These are phyloP conservation scores for Liposcelis brunnea DNA, from an alignment of 2,888 invertebrate species.

Conservation along the genomic window DNA sequence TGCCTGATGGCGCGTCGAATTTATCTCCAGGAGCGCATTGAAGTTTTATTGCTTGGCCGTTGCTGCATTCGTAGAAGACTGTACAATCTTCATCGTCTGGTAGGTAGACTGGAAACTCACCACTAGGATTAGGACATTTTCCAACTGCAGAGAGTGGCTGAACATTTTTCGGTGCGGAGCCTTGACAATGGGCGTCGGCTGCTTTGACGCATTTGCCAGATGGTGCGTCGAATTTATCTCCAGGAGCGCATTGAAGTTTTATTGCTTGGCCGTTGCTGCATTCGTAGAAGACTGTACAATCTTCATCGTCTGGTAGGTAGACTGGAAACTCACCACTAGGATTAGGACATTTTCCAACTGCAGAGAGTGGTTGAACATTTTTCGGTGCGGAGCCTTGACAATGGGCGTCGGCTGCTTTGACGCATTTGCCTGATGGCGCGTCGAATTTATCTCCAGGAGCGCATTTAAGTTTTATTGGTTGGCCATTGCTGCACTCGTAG, in stretches of 20 bases:
- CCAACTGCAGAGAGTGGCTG: too few relatives aligned
- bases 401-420: background rate
- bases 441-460: slow-evolving; percentile 31
- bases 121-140: too few relatives aligned
- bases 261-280: slow-evolving; percentile 30
- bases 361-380: too few relatives aligned
- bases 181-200: too few relatives aligned
- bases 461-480: slow-evolving; percentile 31
- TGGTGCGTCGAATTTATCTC: slow-evolving; percentile 31
- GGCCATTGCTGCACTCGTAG: slow-evolving; percentile 31
- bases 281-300: slow-evolving; percentile 31
- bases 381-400: too few relatives aligned
- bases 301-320: slow-evolving; percentile 27
- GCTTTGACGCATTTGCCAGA: slow-evolving; percentile 25
- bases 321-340: slow-evolving; percentile 22
- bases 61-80: slow-evolving; percentile 32
- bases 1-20: slow-evolving; percentile 33
- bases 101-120: slow-evolving; percentile 27
- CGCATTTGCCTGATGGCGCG: slow-evolving; percentile 28
- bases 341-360: too few relatives aligned
- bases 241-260: slow-evolving; percentile 29
- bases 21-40: slow-evolving; percentile 29
- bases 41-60: slow-evolving; percentile 29
- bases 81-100: slow-evolving; percentile 27
- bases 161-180: too few relatives aligned